Conservation (phyloP, 2,797 vertebrate genomes). For the Malurus leucopterus region DNA sequence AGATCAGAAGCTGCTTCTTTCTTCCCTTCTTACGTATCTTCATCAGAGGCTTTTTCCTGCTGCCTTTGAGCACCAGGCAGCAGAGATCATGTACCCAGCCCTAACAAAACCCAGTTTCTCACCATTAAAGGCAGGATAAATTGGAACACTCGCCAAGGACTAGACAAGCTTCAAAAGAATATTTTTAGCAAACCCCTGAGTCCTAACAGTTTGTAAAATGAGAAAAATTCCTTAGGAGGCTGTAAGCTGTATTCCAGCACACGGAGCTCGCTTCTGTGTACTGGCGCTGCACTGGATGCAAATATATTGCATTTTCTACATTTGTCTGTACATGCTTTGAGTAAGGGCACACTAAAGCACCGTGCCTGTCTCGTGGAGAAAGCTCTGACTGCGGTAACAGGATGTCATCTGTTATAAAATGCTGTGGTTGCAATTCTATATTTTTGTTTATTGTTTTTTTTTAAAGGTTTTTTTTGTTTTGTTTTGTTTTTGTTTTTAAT, state of each 20-base stretch:
- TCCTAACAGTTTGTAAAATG: background rate
- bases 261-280: background rate
- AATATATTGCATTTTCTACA: background rate
- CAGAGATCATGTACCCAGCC: background rate
- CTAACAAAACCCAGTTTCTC: background rate
- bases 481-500: background rate
- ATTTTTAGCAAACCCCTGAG: constrained; percentile 9
- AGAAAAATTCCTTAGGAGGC: background rate
- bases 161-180: constrained; percentile 10
- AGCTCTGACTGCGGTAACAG: background rate
- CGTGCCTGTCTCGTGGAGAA: background rate
- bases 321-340: background rate
- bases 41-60: background rate
- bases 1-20: background rate
- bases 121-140: constrained; percentile 17
- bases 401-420: background rate
- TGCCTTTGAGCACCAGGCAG: background rate
- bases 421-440: background rate
- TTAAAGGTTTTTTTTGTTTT: too few relatives aligned
- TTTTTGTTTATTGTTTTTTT: background rate
- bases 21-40: background rate
- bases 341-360: background rate
- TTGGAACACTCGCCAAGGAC: background rate
- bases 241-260: background rate
- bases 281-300: background rate